These are phyloP conservation scores for Trypoxylus dichotomus DNA, from an alignment of 1,140 invertebrate genomes.

Conservation along the genomic window DNA sequence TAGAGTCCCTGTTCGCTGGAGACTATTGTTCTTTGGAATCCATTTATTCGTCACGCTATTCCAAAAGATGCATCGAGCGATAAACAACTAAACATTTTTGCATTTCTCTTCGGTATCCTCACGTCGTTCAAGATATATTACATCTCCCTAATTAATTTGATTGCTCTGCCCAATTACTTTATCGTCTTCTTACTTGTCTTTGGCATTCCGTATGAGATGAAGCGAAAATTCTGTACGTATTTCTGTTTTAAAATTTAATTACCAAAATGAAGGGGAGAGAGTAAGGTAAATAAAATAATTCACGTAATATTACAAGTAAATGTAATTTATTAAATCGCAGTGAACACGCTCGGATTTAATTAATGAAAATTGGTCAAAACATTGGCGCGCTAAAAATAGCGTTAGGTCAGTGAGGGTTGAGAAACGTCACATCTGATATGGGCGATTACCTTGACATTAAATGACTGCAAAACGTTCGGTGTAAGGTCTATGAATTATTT, in stretches of 20 bases:
- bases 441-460: not conserved
- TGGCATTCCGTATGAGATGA: no score
- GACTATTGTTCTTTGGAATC: no score
- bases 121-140: no score
- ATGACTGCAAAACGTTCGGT: not conserved
- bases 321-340: not conserved
- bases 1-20: no score
- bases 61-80: no score
- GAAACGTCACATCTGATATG: not conserved
- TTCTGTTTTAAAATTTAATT: not conserved
- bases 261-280: not conserved
- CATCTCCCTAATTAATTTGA: no score
- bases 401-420: not conserved
- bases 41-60: no score
- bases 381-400: not conserved
- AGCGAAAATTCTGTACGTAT: no score
- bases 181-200: no score
- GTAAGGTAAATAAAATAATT: not conserved
- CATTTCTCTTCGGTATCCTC: no score
- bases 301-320: not conserved
- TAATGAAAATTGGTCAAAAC: not conserved
- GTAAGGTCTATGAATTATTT: not conserved
- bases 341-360: not conserved
- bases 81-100: no score
- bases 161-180: no score